A percentile compares a stretch with the other conserved stretches of the same genome.
Evolutionary conservation across 2,888 invertebrate genomes (phyloP).

Genomic region (Chalcis sispes): DNA sequence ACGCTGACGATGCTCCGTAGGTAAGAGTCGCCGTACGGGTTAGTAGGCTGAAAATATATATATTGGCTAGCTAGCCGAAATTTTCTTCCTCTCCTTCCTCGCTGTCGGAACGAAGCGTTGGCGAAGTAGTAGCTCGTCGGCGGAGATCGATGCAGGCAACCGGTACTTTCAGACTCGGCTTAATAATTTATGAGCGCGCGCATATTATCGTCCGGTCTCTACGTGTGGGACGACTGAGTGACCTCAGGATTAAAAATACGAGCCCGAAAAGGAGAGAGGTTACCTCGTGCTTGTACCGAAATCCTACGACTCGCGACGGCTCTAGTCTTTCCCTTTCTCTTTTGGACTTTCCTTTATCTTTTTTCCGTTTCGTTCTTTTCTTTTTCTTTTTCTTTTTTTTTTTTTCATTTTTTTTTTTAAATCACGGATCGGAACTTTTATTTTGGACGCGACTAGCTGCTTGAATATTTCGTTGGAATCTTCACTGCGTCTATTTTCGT

Average conservation of each 20-base stretch:
- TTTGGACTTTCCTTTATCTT: background rate
- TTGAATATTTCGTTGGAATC: too few relatives aligned
- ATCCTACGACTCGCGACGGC: constrained; percentile 2
- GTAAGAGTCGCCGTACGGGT: too few relatives aligned
- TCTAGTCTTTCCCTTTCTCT: background rate
- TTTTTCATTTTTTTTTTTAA: background rate
- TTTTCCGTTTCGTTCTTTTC: background rate
- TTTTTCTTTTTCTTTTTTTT: background rate
- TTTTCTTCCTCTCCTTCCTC: background rate
- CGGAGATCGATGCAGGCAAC: constrained; percentile 62
- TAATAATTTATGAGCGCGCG: constrained; percentile 65
- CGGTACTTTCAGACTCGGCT: constrained; percentile 69
- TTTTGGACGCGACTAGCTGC: too few relatives aligned
- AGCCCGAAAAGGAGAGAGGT: constrained; percentile 38
- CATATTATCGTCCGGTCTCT: background rate
- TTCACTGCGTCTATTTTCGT: background rate
- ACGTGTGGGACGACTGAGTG: constrained; percentile 48
- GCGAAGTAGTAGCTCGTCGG: constrained; percentile 30
- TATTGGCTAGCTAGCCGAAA: too few relatives aligned
- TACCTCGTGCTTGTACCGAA: constrained; percentile 23
- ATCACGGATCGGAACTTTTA: too few relatives aligned
- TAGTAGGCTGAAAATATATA: too few relatives aligned
- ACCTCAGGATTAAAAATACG: constrained; percentile 63
- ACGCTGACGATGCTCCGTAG: too few relatives aligned
- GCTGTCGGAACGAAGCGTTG: background rate